Evolutionary conservation across 2,113 vertebrate species (phyloP).

Genomic region (Trochalopteron elliotii): DNA sequence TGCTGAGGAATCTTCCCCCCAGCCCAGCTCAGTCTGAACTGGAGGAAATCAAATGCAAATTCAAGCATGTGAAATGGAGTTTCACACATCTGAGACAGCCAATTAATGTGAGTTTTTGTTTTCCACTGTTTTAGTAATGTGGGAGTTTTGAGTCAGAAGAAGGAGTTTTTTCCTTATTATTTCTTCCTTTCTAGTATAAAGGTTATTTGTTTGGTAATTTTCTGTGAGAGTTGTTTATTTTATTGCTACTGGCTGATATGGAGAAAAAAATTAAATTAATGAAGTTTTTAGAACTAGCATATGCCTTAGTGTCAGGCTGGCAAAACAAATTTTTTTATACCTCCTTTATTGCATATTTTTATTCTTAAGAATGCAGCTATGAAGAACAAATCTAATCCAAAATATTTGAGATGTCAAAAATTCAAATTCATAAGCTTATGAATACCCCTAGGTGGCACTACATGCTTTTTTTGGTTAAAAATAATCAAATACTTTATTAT

Average conservation of each 20-base stretch:
- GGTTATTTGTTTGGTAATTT: not conserved
- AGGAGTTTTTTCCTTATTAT: rapidly evolving
- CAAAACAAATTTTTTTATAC: not conserved
- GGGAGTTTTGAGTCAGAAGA: not conserved
- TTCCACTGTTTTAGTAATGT: not conserved
- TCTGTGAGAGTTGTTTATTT: not conserved
- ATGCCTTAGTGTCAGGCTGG: not conserved
- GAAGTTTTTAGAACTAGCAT: not conserved
- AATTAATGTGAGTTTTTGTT: not conserved
- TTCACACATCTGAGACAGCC: not conserved
- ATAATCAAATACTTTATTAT: not conserved
- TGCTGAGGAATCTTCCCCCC: not conserved
- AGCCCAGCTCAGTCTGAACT: not conserved
- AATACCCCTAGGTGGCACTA: slow-evolving; percentile 48
- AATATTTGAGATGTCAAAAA: not conserved
- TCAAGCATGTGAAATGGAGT: not conserved
- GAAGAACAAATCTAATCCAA: not conserved
- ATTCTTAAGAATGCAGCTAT: not conserved
- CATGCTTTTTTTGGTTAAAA: slow-evolving; percentile 23
- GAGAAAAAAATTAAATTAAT: not conserved
- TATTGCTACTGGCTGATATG: not conserved
- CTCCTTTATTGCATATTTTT: not conserved
- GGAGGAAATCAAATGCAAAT: not conserved
- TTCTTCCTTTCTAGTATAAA: not conserved
- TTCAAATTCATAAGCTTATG: not conserved